Conservation (phyloP, 2,113 vertebrate genomes). For the Uria lomvia region DNA sequence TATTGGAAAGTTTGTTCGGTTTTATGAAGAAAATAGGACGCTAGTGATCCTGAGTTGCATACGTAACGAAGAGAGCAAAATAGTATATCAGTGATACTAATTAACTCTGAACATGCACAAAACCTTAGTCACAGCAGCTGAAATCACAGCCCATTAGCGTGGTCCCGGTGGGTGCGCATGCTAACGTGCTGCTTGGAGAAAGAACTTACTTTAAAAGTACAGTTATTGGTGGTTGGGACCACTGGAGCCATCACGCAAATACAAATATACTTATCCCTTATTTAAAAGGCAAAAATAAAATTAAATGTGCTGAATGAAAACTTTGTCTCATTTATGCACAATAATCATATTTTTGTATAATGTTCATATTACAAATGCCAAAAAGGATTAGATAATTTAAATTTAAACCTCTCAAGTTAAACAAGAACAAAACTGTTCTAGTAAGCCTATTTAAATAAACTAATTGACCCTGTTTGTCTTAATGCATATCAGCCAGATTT, state of each 20-base stretch:
- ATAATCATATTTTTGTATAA: neutral
- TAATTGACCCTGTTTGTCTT: slow-evolving; percentile 33
- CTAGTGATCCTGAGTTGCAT: neutral
- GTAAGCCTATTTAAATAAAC: slow-evolving; percentile 22
- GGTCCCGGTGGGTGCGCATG: neutral
- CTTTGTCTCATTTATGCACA: neutral
- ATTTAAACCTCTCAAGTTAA: slow-evolving; percentile 40
- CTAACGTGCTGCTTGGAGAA: neutral
- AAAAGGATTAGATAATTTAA: neutral
- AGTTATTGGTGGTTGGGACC: neutral
- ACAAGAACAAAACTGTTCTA: slow-evolving; percentile 21
- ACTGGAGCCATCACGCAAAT: neutral
- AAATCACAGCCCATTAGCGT: rapidly evolving
- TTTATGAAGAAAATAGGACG: neutral
- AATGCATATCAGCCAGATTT: slow-evolving; percentile 27
- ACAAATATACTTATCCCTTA: neutral
- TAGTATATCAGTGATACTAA: neutral
- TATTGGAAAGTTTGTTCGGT: neutral
- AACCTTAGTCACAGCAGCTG: neutral
- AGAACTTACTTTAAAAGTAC: neutral
- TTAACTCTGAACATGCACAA: neutral
- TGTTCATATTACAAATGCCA: neutral
- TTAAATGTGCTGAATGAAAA: slow-evolving; percentile 3
- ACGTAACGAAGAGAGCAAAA: neutral
- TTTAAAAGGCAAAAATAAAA: slow-evolving; percentile 19